phyloP scores from a whole-genome alignment of 23 tunicate genomes.

The Oikopleura dioica region DNA sequence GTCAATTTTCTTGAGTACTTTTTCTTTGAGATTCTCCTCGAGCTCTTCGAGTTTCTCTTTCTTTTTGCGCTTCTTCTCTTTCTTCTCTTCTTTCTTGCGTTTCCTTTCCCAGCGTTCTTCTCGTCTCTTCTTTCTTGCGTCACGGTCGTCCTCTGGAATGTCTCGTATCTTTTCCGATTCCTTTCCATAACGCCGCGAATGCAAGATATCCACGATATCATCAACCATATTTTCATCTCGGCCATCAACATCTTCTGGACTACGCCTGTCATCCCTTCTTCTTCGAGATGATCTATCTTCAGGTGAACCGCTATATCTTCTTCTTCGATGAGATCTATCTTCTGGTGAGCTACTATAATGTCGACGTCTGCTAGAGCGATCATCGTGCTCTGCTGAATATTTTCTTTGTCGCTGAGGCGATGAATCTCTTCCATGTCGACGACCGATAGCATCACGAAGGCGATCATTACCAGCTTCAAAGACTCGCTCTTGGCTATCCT shows the following conservation, averaged over 20 bases:
- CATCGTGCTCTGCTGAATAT: background rate
- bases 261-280: background rate
- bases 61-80: background rate
- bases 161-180: background rate
- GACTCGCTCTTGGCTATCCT: background rate
- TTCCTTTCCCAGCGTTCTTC: background rate
- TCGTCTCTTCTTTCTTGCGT: background rate
- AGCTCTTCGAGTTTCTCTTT: background rate
- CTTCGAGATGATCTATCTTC: no score
- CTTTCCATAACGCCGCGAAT: background rate
- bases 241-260: background rate
- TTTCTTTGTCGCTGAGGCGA: background rate
- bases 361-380: background rate
- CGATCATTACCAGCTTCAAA: background rate
- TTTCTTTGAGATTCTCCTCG: background rate
- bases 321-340: background rate
- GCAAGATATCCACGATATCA: background rate
- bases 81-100: background rate
- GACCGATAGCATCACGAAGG: background rate
- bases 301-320: no score
- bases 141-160: background rate
- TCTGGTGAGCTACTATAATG: no score
- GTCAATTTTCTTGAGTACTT: background rate
- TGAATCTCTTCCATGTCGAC: no score
- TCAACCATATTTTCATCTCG: background rate